Base-by-base conservation (phyloP, 2,888 invertebrate genomes). In the Oscheius onirici region DNA sequence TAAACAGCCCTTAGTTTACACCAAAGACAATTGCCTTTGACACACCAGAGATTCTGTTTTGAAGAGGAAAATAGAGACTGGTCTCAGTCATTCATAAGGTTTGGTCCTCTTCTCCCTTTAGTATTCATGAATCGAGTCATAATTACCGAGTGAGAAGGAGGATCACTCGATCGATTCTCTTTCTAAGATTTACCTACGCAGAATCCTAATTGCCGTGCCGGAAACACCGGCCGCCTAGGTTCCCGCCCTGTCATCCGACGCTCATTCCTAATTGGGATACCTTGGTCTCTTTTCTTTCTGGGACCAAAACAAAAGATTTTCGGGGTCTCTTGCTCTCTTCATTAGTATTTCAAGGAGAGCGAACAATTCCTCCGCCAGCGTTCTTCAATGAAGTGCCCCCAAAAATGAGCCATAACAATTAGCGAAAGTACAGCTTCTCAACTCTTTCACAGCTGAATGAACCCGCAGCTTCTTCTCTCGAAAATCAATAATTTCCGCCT, bases 51-150 rank as follows among this genome's bases (percentile, higher is more conserved):
- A 51, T 22, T 22, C 20, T 51, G 22, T 51, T 51, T 51, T 20
- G 24, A 20, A 51, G 24, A 11, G 51, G 51, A 20, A 22, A n/a
- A 51, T 11, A 51, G 51, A 11, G 51, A 11, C 10, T 26, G 1
- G 15, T 26, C 26, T 26, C 55, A 34, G 22, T 22, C 55, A 40
- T 58, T 58, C 43, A 40, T 60, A 60, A 41, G 22, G 43, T 40
- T 41, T 24, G 60, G 17, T 41, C 60, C 43, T 10, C 55, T 13
- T 55, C 43, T 60, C 13, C 17, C 17, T 61, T 63, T 63, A 63
- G 63, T 63, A 63, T 63, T 63, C 63, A 63, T 63, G 63, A 63
- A 49, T 63, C 46, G 63, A 49, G 63, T 8, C 49, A 58, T 46
- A 46, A 46, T 63, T 63, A 46, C 34, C 28, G 60, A 46, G 46